These are phyloP conservation scores for Tenualosa ilisha DNA, from an alignment of 2,797 vertebrate species.

Conservation along the genomic window DNA sequence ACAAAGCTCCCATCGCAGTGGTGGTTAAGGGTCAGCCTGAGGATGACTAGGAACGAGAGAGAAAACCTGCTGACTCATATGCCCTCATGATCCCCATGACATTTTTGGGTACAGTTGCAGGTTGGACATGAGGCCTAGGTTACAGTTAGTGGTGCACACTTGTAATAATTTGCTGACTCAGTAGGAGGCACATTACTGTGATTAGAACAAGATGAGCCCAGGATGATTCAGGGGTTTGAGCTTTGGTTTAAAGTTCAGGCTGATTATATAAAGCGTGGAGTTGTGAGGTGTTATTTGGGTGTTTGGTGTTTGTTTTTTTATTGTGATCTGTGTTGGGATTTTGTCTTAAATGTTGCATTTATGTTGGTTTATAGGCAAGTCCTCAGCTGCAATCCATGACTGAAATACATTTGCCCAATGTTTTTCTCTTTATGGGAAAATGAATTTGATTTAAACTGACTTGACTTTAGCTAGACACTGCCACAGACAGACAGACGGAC, in stretches of 20 bases:
- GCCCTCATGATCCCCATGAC: not conserved
- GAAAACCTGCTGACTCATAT: not conserved
- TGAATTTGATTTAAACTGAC: too few species aligned
- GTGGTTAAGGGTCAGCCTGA: not conserved
- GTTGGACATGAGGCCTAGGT: not conserved
- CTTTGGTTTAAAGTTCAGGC: too few species aligned
- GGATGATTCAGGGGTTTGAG: not conserved
- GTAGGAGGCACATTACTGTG: not conserved
- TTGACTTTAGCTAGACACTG: too few species aligned
- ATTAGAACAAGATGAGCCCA: not conserved
- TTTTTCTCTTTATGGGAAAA: too few species aligned
- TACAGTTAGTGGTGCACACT: not conserved
- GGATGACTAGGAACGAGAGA: not conserved
- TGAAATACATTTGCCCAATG: too few species aligned
- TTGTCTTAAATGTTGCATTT: too few species aligned
- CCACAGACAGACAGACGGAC: not conserved
- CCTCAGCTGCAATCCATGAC: too few species aligned
- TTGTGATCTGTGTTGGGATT: too few species aligned
- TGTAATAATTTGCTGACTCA: not conserved
- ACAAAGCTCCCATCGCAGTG: not conserved
- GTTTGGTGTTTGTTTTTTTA: too few species aligned
- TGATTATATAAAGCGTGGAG: not conserved
- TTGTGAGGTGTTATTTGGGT: not conserved
- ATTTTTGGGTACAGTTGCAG: not conserved
- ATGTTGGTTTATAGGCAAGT: too few species aligned